Evolutionary conservation across 2,888 invertebrate species (phyloP).

Genomic region (Mayetiola destructor): DNA sequence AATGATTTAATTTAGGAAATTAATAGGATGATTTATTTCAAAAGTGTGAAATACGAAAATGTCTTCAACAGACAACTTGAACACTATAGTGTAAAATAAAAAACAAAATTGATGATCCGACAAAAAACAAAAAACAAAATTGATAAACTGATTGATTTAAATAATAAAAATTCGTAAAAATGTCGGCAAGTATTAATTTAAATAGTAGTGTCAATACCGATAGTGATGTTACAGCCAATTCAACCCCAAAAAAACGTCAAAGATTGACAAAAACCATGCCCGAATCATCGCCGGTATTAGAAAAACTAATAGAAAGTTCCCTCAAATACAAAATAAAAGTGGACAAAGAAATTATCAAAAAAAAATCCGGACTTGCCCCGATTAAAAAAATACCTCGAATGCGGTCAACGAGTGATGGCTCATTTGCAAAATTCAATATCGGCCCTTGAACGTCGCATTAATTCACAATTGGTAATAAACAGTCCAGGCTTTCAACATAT

Average conservation of each 20-base stretch:
- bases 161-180: too few relatives aligned
- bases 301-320: neutral
- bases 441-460: neutral
- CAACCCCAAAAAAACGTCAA: conserved; percentile 1
- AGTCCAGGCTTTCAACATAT: neutral
- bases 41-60: neutral
- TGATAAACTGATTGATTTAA: too few relatives aligned
- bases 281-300: neutral
- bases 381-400: neutral
- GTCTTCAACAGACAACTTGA: neutral
- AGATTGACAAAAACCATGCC: neutral
- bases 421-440: neutral
- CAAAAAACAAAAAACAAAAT: too few relatives aligned
- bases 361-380: neutral
- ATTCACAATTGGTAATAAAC: neutral
- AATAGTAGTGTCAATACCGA: neutral
- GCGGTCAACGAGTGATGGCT: neutral
- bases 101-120: too few relatives aligned
- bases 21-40: neutral
- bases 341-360: neutral
- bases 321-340: neutral
- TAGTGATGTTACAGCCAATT: neutral
- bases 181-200: too few relatives aligned
- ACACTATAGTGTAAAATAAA: too few relatives aligned
- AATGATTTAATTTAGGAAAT: conserved; percentile 2